These are phyloP conservation scores for Sceloporus undulatus DNA, from an alignment of 2,113 vertebrate species.

Conservation along the genomic window DNA sequence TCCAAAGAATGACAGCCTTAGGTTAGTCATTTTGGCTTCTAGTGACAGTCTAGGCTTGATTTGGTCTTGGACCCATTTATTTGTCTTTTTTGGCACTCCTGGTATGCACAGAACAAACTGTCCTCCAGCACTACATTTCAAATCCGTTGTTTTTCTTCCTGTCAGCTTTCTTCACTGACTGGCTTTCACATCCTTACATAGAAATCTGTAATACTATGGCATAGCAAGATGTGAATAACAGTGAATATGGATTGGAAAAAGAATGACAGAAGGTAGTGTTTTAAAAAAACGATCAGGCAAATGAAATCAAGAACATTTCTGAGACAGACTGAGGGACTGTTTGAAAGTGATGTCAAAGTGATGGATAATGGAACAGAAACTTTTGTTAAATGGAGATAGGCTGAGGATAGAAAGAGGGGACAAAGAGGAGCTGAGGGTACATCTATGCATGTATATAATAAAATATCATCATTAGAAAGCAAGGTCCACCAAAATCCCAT, in stretches of 20 bases:
- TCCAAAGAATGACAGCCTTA: no score
- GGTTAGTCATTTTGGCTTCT: no score
- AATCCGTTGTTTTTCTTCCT: no score
- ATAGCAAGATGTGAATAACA: neutral
- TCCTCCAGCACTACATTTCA: no score
- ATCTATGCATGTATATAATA: neutral
- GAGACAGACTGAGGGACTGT: neutral
- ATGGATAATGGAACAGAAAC: neutral
- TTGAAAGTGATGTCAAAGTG: neutral
- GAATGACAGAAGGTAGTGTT: neutral
- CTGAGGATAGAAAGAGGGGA: no score
- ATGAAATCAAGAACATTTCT: neutral
- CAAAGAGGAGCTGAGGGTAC: neutral
- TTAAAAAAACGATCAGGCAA: neutral
- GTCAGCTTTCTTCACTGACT: no score
- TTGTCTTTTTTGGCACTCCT: no score
- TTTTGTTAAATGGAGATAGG: neutral
- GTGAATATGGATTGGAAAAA: neutral
- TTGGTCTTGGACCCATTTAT: no score
- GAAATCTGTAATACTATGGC: no score
- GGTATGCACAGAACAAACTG: no score
- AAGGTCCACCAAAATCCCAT: neutral
- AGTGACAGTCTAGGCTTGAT: no score
- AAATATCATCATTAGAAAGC: neutral
- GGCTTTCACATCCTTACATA: no score